A percentile compares a stretch with the other conserved stretches of the same genome.
phyloP scores from a whole-genome alignment of 2,113 vertebrate species.

The Cairina moschata region DNA sequence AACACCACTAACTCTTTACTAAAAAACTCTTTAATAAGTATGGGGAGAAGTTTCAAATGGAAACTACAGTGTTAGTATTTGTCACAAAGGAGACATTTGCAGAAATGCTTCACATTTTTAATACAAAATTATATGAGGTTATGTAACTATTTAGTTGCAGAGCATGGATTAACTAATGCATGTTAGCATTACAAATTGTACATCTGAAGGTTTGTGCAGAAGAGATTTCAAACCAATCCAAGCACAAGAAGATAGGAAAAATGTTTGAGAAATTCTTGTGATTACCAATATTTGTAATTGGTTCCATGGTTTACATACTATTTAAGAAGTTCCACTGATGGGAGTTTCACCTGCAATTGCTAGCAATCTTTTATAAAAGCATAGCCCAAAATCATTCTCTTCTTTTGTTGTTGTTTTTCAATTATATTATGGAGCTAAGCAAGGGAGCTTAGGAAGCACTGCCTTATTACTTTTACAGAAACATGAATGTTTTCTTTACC shows the following conservation, averaged over 20 bases:
- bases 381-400: background rate
- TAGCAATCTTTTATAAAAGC: background rate
- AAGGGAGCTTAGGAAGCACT: background rate
- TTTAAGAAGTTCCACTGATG: background rate
- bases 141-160: background rate
- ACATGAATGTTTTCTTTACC: background rate
- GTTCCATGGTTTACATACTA: background rate
- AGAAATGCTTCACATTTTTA: rapidly evolving
- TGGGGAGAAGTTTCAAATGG: background rate
- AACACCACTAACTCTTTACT: background rate
- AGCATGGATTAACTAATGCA: background rate
- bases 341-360: too few relatives aligned
- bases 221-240: background rate
- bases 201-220: background rate
- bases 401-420: background rate
- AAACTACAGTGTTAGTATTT: background rate
- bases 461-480: background rate
- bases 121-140: too few relatives aligned
- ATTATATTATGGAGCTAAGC: background rate
- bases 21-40: background rate
- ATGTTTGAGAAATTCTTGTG: background rate
- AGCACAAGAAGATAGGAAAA: background rate
- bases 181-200: background rate
- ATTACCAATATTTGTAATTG: background rate
- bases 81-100: background rate